phyloP scores from a whole-genome alignment of 2,113 vertebrate species.

The Bubo bubo region DNA sequence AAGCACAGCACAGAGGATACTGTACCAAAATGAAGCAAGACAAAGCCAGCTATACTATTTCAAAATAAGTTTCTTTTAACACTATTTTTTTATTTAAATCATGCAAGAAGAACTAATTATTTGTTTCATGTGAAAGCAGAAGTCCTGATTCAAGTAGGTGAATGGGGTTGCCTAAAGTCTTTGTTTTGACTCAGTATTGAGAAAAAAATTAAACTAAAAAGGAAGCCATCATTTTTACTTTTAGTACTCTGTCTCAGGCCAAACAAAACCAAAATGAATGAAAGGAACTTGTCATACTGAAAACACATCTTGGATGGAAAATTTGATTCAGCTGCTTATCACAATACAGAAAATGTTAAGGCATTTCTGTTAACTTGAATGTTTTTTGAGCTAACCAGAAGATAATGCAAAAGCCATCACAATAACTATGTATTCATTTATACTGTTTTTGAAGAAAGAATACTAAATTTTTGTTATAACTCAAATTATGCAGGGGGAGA shows the following conservation, averaged over 20 bases:
- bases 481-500: not conserved
- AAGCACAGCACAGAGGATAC: not conserved
- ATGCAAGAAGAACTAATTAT: not conserved
- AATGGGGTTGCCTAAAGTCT: not conserved
- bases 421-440: not conserved
- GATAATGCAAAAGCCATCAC: not conserved
- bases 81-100: conserved; percentile 1
- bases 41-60: not conserved
- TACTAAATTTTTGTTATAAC: not conserved
- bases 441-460: not conserved
- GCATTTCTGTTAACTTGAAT: not conserved
- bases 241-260: not conserved
- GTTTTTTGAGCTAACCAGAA: not conserved
- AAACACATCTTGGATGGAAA: not conserved
- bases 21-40: not conserved
- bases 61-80: not conserved
- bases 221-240: conserved; percentile 14
- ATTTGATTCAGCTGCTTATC: not conserved
- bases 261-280: not conserved
- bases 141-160: not conserved
- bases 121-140: not conserved
- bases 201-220: not conserved
- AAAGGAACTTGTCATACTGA: not conserved
- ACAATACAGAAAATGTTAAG: not conserved
- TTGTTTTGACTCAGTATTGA: not conserved